A percentile compares a stretch with the other conserved stretches of the same genome.
Conservation (phyloP, 2,113 vertebrate genomes). For the Tachysurus fulvidraco region DNA sequence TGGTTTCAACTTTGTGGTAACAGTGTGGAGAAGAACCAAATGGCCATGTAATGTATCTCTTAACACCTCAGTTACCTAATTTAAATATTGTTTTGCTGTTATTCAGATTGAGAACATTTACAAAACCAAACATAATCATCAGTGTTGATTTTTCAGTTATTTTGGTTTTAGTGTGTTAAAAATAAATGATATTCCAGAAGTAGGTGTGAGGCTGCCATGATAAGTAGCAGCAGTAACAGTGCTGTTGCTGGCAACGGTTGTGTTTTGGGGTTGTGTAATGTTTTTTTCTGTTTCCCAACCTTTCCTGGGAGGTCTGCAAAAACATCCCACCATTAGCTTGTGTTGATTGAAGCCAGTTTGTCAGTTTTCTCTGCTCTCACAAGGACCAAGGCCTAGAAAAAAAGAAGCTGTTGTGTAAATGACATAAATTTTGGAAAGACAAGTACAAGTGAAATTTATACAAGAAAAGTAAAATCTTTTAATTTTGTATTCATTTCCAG, state of each 20-base stretch:
- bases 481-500: neutral
- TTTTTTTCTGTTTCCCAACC: neutral
- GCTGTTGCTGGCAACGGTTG: slow-evolving; percentile 1
- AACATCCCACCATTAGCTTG: neutral
- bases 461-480: neutral
- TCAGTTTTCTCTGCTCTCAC: neutral
- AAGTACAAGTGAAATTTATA: too few species aligned
- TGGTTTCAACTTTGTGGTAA: neutral
- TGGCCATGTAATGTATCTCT: neutral
- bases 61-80: neutral
- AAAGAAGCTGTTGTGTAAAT: neutral
- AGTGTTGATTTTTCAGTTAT: neutral
- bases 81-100: neutral
- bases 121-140: neutral
- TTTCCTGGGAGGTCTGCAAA: slow-evolving; percentile 1
- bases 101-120: neutral
- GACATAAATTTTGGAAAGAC: neutral
- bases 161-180: neutral
- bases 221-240: neutral
- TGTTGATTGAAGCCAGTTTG: neutral
- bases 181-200: neutral
- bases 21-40: neutral
- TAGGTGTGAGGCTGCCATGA: neutral
- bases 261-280: slow-evolving; percentile 8
- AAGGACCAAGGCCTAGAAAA: slow-evolving; percentile 3